Base-by-base conservation (phyloP, 2,797 vertebrate species). In the Falco naumanni region DNA sequence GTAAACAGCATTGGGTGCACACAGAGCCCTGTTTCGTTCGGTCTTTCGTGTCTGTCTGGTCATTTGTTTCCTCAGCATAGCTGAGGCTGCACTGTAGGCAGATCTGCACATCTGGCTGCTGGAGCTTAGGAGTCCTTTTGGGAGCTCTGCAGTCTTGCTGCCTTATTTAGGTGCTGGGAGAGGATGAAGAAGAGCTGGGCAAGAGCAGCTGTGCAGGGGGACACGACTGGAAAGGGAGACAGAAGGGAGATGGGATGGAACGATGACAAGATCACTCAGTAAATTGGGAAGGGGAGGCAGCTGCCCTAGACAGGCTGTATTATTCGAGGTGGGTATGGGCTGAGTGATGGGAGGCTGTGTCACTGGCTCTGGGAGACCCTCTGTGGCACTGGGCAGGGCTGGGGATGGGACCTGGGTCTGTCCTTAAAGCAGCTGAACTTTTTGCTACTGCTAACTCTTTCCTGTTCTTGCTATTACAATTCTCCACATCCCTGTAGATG, bases 291-390 rank as follows among this genome's bases (percentile, higher is more conserved):
- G 19, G 41, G 18, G 51, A 83, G 45, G 53, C 26, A 48, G 78
- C 64, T 43, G 60, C 80, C 84, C 11, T 41, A 14, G 50, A 16
- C 34, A 26, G 56, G 78, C 68, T 72, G 19, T n/a, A 2, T 47
- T 69, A 34, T 48, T 50, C 15, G 5, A 18, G 45, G 64, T 50
- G 56, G 11, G 28, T 11, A 19, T 6, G 51, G 50, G 33, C 31
- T 65, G 71, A 64, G 43, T 4, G 6, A 4, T 51, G 56, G 51
- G 41, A 29, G 14, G 10, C 26, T 0, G 0, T 29, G 68, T 59
- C 28, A 5, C 16, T 61, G 57, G 29, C 33, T 60, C 26, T 6
- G 39, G 26, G 59, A 50, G 21, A 50, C 39, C 17, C 14, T 48
- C 15, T 1, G 0, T 18, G 53, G 53, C 34, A 9, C 81, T 26